Percentiles rank a stretch among this genome's conserved stretches.
Conservation (phyloP, 2,113 vertebrate species). For the Daphoenositta chrysoptera region DNA sequence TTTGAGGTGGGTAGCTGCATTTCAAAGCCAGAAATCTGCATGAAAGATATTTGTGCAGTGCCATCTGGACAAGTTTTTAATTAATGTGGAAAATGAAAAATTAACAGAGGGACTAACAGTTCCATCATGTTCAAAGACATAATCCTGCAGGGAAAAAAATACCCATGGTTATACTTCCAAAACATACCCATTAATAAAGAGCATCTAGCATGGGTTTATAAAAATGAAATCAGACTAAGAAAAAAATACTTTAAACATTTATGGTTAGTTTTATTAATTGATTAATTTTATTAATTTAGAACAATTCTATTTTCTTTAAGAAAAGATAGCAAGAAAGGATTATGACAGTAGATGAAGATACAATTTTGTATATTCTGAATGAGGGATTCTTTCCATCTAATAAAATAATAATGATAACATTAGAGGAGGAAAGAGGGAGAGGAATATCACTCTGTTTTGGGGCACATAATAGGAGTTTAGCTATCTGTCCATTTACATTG, state of each 20-base stretch:
- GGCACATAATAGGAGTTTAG: not conserved
- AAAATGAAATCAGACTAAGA: not conserved
- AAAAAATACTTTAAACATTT: not conserved
- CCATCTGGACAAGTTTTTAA: constrained; percentile 60
- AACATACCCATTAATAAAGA: not conserved
- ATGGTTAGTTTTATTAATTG: not conserved
- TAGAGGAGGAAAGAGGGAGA: not conserved
- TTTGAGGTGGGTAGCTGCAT: constrained; percentile 18
- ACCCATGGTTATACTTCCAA: not conserved
- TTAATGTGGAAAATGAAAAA: constrained; percentile 35
- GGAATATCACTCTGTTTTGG: not conserved
- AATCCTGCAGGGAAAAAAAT: not conserved
- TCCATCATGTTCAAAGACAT: constrained; percentile 2
- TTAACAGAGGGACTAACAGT: not conserved
- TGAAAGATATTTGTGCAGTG: constrained; percentile 28
- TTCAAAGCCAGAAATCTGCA: constrained; percentile 48
- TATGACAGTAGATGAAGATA: not conserved
- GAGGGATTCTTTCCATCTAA: not conserved
- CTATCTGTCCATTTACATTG: not conserved
- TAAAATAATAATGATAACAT: not conserved
- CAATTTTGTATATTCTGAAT: not conserved
- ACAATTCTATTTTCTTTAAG: not conserved
- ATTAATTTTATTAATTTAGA: not conserved
- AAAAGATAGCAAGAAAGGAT: not conserved
- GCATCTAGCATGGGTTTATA: not conserved